These are phyloP conservation scores for Aphyosemion australe DNA, from an alignment of 2,113 vertebrate genomes.

Conservation along the genomic window DNA sequence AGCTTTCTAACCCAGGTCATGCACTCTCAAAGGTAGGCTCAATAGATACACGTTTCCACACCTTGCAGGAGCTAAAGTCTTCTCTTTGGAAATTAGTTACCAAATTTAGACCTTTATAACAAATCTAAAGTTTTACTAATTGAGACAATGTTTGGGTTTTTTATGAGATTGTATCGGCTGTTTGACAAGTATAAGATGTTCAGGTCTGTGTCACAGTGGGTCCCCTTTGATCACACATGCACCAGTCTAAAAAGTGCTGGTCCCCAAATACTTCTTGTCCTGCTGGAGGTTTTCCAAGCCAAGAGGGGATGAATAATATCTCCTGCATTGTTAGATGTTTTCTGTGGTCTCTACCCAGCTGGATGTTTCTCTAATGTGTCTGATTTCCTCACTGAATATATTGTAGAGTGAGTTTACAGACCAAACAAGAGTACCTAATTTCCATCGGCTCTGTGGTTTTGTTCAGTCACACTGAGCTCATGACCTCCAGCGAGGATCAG, in stretches of 20 bases:
- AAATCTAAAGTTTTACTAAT: too few species aligned
- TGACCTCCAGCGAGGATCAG: not conserved
- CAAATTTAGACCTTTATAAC: too few species aligned
- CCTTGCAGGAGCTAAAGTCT: too few species aligned
- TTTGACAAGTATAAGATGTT: too few species aligned
- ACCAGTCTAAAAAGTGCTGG: not conserved
- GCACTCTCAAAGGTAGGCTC: too few species aligned
- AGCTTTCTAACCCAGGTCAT: too few species aligned
- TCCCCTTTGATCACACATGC: not conserved
- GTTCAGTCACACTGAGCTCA: not conserved
- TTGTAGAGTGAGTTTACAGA: not conserved
- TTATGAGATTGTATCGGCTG: too few species aligned
- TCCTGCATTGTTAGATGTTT: not conserved
- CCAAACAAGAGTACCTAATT: not conserved
- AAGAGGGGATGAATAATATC: not conserved
- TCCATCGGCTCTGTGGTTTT: not conserved
- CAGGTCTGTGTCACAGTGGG: not conserved
- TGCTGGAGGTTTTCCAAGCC: not conserved
- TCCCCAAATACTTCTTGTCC: not conserved
- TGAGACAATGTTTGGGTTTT: too few species aligned
- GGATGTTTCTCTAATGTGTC: not conserved
- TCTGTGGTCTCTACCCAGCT: not conserved
- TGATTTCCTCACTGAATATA: not conserved
- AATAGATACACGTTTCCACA: too few species aligned
- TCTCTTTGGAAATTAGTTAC: too few species aligned